Conservation (phyloP, 2,888 invertebrate species). For the Limenitis camilla region DNA sequence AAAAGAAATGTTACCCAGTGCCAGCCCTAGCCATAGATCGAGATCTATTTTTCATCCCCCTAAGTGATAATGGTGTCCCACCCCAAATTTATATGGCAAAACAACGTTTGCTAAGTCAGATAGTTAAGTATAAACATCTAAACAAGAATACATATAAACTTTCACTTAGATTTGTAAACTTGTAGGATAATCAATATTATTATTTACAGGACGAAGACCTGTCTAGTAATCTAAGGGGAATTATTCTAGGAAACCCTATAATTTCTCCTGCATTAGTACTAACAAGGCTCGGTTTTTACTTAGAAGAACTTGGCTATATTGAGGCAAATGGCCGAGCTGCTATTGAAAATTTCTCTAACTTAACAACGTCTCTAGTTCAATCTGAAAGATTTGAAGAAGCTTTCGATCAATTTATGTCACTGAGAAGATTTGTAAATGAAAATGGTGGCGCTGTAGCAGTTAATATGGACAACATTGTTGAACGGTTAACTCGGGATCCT, state of each 20-base stretch:
- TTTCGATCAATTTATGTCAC: constrained; percentile 74
- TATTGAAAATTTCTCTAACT: constrained; percentile 71
- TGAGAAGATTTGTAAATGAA: constrained; percentile 74
- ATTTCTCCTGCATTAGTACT: constrained; percentile 78
- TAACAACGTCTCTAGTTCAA: constrained; percentile 66
- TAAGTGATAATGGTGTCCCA: no score
- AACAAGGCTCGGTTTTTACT: constrained; percentile 57
- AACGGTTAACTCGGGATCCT: constrained; percentile 40
- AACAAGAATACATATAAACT: no score
- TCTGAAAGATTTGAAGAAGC: constrained; percentile 71
- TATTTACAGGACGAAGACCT: constrained; percentile 55
- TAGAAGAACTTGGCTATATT: constrained; percentile 76
- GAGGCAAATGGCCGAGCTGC: constrained; percentile 76
- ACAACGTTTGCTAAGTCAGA: no score
- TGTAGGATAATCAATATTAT: neutral
- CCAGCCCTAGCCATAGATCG: no score
- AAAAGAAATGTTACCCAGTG: no score
- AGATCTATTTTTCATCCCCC: no score
- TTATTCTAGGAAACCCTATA: constrained; percentile 89
- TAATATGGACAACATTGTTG: constrained; percentile 72
- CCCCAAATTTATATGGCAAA: no score
- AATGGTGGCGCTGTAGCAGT: constrained; percentile 80
- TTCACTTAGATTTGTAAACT: no score
- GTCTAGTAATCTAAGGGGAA: constrained; percentile 79
- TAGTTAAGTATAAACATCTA: no score